These are phyloP conservation scores for Troides aeacus DNA, from an alignment of 2,888 invertebrate species.

Conservation along the genomic window DNA sequence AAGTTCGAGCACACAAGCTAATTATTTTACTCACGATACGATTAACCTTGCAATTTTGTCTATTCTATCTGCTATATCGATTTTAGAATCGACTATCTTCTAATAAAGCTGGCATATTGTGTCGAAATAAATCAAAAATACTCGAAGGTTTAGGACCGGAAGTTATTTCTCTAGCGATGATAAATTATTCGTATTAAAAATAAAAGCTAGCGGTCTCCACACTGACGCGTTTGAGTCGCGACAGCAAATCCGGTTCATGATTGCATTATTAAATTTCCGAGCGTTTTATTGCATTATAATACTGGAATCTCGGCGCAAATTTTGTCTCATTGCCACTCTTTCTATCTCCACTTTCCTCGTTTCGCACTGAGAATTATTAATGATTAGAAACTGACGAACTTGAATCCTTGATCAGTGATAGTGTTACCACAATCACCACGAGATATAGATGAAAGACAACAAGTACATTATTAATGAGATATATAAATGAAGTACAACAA, in stretches of 20 bases:
- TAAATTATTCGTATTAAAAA: conserved; percentile 22
- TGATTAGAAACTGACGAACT: background rate
- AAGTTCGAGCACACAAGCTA: background rate
- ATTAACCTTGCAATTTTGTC: background rate
- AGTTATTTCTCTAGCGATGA: background rate
- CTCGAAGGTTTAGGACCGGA: background rate
- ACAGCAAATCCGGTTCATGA: conserved; percentile 50
- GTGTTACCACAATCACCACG: background rate
- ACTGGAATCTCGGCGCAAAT: conserved; percentile 37
- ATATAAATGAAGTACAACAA: no score
- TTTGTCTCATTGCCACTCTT: conserved; percentile 36
- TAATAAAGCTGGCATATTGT: background rate
- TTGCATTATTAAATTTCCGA: conserved; percentile 58
- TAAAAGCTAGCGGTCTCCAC: conserved; percentile 4
- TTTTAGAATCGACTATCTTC: background rate
- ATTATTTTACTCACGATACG: background rate
- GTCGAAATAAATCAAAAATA: background rate
- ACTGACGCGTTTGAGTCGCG: conserved; percentile 38
- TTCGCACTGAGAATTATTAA: background rate
- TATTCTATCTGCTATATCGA: background rate
- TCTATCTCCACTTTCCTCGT: conserved; percentile 26
- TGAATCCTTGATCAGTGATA: background rate
- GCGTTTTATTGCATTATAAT: conserved; percentile 52
- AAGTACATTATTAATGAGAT: background rate
- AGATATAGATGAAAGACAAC: background rate